Evolutionary conservation across 2,888 invertebrate species (phyloP).

Genomic region (Heteropelma amictum): DNA sequence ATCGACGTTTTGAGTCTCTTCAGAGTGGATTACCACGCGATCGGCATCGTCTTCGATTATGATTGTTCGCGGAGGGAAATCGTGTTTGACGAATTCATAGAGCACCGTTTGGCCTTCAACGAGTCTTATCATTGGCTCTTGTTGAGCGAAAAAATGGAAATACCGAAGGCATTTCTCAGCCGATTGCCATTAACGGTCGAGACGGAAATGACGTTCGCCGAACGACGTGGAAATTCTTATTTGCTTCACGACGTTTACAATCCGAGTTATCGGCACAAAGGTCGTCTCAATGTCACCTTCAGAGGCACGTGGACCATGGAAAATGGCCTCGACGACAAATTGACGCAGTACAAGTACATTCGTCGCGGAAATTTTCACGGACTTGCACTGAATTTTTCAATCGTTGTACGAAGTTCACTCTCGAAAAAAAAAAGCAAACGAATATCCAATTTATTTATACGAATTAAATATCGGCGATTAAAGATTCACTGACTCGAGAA

Average conservation of each 20-base stretch:
- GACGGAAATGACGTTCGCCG: slow-evolving; percentile 65
- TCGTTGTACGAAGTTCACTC: too few species aligned
- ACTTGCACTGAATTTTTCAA: slow-evolving; percentile 65
- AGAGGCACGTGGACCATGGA: slow-evolving; percentile 63
- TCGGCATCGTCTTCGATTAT: slow-evolving; percentile 65
- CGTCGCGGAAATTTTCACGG: slow-evolving; percentile 67
- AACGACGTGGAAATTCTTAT: slow-evolving; percentile 48
- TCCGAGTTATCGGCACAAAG: slow-evolving; percentile 68
- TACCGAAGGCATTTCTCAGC: slow-evolving; percentile 54
- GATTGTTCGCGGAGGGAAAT: slow-evolving; percentile 61
- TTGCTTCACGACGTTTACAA: slow-evolving; percentile 68
- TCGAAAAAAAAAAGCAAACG: too few species aligned
- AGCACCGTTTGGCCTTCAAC: slow-evolving; percentile 63
- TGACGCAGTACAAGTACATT: slow-evolving; percentile 67
- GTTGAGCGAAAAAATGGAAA: slow-evolving; percentile 49
- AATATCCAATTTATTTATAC: too few species aligned
- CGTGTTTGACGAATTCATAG: slow-evolving; percentile 62
- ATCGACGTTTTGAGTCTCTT: slow-evolving; percentile 54
- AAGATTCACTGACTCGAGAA: too few species aligned
- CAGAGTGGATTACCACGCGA: slow-evolving; percentile 62
- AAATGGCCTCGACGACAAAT: slow-evolving; percentile 58
- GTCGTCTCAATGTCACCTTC: slow-evolving; percentile 64
- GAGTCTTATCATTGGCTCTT: slow-evolving; percentile 69
- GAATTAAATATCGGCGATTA: too few species aligned
- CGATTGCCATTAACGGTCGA: slow-evolving; percentile 65